These are phyloP conservation scores for Nipponia nippon DNA, from an alignment of 2,113 vertebrate species.

Conservation along the genomic window DNA sequence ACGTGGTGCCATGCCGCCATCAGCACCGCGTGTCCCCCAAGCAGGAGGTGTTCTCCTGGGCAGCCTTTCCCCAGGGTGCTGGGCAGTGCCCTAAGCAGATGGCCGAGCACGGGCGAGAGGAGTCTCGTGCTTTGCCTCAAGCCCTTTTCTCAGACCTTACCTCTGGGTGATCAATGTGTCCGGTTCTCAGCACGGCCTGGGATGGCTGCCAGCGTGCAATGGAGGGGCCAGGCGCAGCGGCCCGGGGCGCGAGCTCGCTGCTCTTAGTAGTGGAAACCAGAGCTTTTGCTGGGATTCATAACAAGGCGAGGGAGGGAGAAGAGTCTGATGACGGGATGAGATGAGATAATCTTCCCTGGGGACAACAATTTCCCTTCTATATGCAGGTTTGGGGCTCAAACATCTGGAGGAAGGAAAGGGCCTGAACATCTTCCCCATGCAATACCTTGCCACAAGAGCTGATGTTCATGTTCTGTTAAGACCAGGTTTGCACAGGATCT, in stretches of 20 bases:
- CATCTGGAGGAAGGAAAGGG: neutral
- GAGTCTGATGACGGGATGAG: neutral
- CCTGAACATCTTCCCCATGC: fast-evolving
- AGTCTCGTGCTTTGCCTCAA: neutral
- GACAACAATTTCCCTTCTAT: neutral
- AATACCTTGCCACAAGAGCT: neutral
- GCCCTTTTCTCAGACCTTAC: too few species aligned
- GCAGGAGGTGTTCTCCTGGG: neutral
- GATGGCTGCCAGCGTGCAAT: too few species aligned
- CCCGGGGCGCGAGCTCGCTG: fast-evolving
- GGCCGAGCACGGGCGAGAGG: neutral
- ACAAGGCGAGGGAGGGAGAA: neutral
- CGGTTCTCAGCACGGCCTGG: neutral
- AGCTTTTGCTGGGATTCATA: neutral
- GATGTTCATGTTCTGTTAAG: neutral
- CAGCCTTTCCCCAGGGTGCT: neutral
- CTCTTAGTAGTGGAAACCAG: too few species aligned
- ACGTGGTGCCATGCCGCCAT: fast-evolving
- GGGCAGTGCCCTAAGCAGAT: too few species aligned
- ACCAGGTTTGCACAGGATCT: neutral
- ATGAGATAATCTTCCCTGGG: neutral
- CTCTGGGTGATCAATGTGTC: neutral
- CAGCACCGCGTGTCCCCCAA: neutral
- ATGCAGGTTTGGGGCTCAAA: neutral
- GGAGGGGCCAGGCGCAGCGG: fast-evolving